These are phyloP conservation scores for Gnathochromis pfefferi DNA, from an alignment of 2,113 vertebrate species.

Conservation along the genomic window DNA sequence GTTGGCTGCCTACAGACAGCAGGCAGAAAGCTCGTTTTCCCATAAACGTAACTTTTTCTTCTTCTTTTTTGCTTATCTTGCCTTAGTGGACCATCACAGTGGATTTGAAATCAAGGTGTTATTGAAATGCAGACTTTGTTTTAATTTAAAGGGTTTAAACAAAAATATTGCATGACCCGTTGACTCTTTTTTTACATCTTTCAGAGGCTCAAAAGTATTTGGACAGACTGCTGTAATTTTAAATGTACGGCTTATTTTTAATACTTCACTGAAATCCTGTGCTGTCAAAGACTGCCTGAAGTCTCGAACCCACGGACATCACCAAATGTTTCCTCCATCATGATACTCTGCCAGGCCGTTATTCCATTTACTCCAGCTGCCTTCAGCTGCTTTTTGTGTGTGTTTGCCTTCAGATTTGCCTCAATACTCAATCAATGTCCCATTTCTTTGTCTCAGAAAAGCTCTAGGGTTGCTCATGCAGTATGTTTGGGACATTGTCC, in stretches of 20 bases:
- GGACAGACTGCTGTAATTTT: neutral
- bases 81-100: neutral
- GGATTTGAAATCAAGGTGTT: neutral
- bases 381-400: neutral
- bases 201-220: neutral
- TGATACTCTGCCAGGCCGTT: neutral
- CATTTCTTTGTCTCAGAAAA: neutral
- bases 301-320: neutral
- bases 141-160: neutral
- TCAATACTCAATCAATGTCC: neutral
- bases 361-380: neutral
- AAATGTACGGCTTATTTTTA: fast-evolving
- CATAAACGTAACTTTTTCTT: neutral
- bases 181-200: neutral
- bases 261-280: neutral
- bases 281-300: neutral
- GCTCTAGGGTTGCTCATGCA: neutral
- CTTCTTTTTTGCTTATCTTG: neutral
- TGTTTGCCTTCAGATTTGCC: neutral
- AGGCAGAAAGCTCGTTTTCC: neutral
- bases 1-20: neutral
- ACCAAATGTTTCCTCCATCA: fast-evolving
- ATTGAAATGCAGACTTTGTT: neutral
- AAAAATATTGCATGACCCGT: neutral
- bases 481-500: neutral